A percentile compares a stretch with the other conserved stretches of the same genome.
Conservation (phyloP, 2,113 vertebrate species). For the Gavialis gangeticus region DNA sequence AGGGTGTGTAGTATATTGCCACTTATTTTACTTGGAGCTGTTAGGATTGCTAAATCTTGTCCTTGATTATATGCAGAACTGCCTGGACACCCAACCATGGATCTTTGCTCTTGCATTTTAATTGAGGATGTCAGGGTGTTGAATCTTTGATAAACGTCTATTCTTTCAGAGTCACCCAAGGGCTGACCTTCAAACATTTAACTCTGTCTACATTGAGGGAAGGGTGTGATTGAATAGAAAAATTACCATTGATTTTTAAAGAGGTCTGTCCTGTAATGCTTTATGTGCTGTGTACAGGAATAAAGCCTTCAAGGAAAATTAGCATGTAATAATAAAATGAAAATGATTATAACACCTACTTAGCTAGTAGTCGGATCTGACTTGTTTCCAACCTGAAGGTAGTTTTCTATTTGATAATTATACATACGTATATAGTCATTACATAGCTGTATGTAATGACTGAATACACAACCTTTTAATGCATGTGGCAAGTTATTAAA, state of each 20-base stretch:
- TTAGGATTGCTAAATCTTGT: too few relatives aligned
- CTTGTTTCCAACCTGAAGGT: too few relatives aligned
- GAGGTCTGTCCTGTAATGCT: neutral
- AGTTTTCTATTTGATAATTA: neutral
- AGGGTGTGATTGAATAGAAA: neutral
- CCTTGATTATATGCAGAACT: too few relatives aligned
- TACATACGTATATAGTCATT: rapidly evolving
- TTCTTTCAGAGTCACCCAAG: too few relatives aligned
- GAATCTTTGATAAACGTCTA: too few relatives aligned
- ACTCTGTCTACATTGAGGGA: too few relatives aligned
- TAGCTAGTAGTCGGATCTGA: neutral
- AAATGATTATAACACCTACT: neutral
- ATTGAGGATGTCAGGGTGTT: too few relatives aligned
- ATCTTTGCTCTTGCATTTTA: too few relatives aligned
- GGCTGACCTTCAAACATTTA: too few relatives aligned
- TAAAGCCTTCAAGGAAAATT: neutral
- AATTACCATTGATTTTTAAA: neutral
- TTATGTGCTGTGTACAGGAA: neutral
- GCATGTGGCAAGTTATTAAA: neutral
- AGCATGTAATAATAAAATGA: neutral
- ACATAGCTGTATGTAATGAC: neutral
- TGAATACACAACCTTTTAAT: neutral
- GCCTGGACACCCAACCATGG: too few relatives aligned
- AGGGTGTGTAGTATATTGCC: too few relatives aligned
- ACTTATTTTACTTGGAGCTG: too few relatives aligned